Percentiles rank a stretch among this genome's conserved stretches.
Conservation (phyloP, 1,140 invertebrate species). For the Hylaeus volcanicus region DNA sequence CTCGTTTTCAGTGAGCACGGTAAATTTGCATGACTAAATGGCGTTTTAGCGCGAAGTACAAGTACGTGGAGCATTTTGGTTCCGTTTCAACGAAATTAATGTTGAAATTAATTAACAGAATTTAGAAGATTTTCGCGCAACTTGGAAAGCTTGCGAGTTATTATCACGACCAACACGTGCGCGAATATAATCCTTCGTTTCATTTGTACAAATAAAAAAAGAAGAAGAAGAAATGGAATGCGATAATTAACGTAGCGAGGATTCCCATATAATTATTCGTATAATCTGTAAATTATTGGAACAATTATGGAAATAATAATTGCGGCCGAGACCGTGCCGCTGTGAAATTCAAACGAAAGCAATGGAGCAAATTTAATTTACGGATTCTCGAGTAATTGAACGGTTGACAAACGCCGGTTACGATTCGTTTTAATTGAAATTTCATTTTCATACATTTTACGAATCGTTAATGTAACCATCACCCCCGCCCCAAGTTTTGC, state of each 20-base stretch:
- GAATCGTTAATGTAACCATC: background rate
- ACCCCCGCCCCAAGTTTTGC: background rate
- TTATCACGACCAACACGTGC: background rate
- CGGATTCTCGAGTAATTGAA: slow-evolving; percentile 30
- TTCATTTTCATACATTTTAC: background rate
- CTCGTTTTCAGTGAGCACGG: background rate
- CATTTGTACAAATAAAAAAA: too few species aligned
- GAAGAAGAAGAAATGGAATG: background rate
- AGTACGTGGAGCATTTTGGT: background rate
- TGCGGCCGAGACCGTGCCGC: too few species aligned
- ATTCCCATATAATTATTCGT: slow-evolving; percentile 6
- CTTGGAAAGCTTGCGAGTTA: background rate
- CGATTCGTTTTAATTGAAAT: slow-evolving; percentile 15
- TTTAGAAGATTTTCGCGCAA: background rate
- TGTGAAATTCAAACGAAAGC: slow-evolving; percentile 25
- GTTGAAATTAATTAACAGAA: background rate
- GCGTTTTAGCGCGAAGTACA: background rate
- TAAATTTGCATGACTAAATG: background rate
- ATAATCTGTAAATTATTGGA: slow-evolving; percentile 22
- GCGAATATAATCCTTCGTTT: background rate
- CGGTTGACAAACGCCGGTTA: slow-evolving; percentile 20
- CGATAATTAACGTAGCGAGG: background rate
- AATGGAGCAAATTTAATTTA: slow-evolving; percentile 34
- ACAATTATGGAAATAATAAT: slow-evolving; percentile 32
- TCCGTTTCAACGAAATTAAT: background rate